A percentile compares a stretch with the other conserved stretches of the same genome.
Evolutionary conservation across 2,113 vertebrate genomes (phyloP).

Genomic region (Scolopax mira): DNA sequence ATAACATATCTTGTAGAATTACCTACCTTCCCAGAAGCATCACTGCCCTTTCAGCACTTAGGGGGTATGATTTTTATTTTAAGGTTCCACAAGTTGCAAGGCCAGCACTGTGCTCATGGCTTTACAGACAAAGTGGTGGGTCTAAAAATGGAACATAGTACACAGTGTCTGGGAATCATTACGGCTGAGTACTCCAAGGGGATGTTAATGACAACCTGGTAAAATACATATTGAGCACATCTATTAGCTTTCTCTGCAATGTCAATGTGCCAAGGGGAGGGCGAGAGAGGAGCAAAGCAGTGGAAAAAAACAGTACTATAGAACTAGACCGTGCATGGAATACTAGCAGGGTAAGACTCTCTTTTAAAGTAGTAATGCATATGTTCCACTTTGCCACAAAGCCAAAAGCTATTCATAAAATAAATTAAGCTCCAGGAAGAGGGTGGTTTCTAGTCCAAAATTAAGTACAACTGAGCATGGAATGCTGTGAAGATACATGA

Average conservation of each 20-base stretch:
- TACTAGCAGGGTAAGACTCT: neutral
- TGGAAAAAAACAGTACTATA: neutral
- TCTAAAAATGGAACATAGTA: conserved; percentile 13
- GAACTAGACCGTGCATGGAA: neutral
- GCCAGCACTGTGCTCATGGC: neutral
- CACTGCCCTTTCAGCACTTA: neutral
- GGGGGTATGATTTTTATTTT: neutral
- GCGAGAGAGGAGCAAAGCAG: neutral
- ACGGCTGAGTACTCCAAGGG: neutral
- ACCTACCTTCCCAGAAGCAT: neutral
- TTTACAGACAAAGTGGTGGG: neutral
- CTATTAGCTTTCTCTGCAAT: neutral
- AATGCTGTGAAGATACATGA: neutral
- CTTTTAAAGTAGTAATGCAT: neutral
- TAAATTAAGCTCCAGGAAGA: neutral
- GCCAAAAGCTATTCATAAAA: neutral
- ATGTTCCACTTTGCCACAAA: neutral
- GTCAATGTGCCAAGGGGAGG: neutral
- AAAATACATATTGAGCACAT: neutral
- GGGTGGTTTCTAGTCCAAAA: neutral
- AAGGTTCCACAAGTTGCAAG: conserved; percentile 4
- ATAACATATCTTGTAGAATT: neutral
- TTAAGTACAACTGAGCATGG: neutral
- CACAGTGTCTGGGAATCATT: conserved; percentile 1
- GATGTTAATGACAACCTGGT: neutral